Evolutionary conservation across 2,113 vertebrate species (phyloP), one percentile per base, ranked within the genome.

Genomic region (Prolemur simus): DNA sequence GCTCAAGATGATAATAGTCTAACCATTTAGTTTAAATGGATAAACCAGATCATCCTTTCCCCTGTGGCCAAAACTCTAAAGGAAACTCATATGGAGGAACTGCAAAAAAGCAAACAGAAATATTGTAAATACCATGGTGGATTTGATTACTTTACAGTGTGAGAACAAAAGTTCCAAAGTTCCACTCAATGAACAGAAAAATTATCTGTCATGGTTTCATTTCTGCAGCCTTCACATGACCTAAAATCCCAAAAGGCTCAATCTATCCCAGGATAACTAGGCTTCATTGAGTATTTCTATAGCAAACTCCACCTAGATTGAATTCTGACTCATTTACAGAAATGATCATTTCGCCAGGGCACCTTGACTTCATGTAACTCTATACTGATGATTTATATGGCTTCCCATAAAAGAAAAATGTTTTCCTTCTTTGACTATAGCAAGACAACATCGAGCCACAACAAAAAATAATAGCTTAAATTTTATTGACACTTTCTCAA

Each of bases 71-170:
- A 49, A 60, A 27, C 2, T 21, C 34, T 68, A 68, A 87, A 68
- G 58, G 18, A 91, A 94, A 90, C n/a, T 34, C 54, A 86, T 17
- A 49, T 64, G 37, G 4, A 90, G 6, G 56, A 87, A 68, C 18
- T 91, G 17, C 23, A 66, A 37, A 64, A 45, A 54, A 21, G 2
- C 6, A 25, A 29, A 78, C 3, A 89, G 58, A 94, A 83, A 95
- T 18, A 66, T 42, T 71, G 14, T 49, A 81, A 88, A 52, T 34
- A 66, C 34, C 63, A 37, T 32, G 66, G 15, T 17, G 34, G 25
- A 58, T 56, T 58, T 95, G 87, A 87, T 89, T 91, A 66, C 12
- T 86, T 96, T 90, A 87, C 29, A 77, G 52, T 11, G 25, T 90
- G 42, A 87, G 58, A 68, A 66, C 34, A 52, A 68, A 60, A 76